phyloP scores from a whole-genome alignment of 2,888 invertebrate species.

The Deladenus siricidicola region DNA sequence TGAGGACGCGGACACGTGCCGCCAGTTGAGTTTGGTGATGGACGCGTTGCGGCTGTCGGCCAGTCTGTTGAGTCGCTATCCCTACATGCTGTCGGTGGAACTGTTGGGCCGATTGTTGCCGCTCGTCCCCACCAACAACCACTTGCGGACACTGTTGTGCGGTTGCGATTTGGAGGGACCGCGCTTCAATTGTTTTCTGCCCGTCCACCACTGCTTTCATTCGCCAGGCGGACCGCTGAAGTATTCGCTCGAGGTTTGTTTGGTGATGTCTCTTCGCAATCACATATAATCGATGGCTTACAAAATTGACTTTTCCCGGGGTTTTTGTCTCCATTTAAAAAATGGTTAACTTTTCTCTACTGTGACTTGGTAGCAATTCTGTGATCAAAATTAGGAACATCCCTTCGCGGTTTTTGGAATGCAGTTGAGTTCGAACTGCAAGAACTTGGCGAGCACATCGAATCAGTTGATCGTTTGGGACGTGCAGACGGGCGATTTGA shows the following conservation, averaged over 20 bases:
- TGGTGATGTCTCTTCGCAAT: neutral
- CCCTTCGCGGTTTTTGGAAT: constrained; percentile 93
- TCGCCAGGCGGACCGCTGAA: constrained; percentile 97
- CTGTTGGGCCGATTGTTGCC: constrained; percentile 82
- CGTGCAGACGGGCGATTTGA: constrained; percentile 75
- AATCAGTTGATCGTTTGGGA: constrained; percentile 65
- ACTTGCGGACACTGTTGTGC: constrained; percentile 75
- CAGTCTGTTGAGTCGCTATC: constrained; percentile 64
- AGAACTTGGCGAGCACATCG: constrained; percentile 89
- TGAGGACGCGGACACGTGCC: constrained; percentile 59
- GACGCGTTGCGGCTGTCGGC: constrained; percentile 87
- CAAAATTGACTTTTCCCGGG: too few relatives aligned
- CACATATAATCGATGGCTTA: neutral
- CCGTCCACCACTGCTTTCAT: constrained; percentile 87
- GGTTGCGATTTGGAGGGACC: constrained; percentile 80
- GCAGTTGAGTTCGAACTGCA: constrained; percentile 74
- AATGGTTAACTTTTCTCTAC: too few relatives aligned
- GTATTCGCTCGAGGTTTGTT: constrained; percentile 73
- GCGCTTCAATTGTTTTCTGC: constrained; percentile 75
- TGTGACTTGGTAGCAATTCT: neutral
- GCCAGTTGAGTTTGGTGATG: constrained; percentile 81
- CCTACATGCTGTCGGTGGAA: constrained; percentile 91
- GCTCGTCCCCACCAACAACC: constrained; percentile 69
- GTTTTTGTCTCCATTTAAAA: too few relatives aligned
- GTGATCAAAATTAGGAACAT: constrained; percentile 66